Conservation (phyloP, 2,797 vertebrate genomes). For the Tapirus indicus region DNA sequence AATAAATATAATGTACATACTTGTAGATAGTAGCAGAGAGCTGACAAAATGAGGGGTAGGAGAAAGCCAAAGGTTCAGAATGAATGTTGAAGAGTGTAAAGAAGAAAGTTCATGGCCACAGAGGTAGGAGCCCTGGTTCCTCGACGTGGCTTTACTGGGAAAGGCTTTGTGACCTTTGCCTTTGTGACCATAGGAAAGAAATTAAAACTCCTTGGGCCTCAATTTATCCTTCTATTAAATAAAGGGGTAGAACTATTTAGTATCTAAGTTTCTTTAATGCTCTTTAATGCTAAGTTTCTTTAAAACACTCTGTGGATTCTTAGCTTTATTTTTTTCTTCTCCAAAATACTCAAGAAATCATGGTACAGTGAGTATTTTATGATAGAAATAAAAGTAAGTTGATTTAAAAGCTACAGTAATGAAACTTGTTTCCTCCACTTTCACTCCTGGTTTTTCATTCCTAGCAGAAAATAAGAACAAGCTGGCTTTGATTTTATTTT, state of each 20-base stretch:
- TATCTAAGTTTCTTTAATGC: neutral
- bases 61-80: neutral
- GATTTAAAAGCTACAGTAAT: conserved; percentile 84
- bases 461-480: conserved; percentile 85
- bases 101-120: neutral
- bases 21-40: neutral
- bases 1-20: neutral
- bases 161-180: neutral
- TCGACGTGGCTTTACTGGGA: neutral
- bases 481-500: conserved; percentile 72
- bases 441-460: conserved; percentile 83
- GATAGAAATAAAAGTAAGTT: conserved; percentile 83
- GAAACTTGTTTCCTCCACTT: conserved; percentile 81
- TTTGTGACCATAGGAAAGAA: neutral
- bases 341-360: conserved; percentile 82
- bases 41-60: neutral
- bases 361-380: conserved; percentile 76
- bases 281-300: too few relatives aligned
- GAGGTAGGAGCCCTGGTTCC: neutral
- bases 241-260: neutral
- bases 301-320: neutral
- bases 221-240: neutral
- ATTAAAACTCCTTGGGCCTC: neutral
- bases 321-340: conserved; percentile 75
- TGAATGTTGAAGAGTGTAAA: accelerated